Conservation (phyloP, 2,888 invertebrate species). For the Cryptocheilus praepositus region DNA sequence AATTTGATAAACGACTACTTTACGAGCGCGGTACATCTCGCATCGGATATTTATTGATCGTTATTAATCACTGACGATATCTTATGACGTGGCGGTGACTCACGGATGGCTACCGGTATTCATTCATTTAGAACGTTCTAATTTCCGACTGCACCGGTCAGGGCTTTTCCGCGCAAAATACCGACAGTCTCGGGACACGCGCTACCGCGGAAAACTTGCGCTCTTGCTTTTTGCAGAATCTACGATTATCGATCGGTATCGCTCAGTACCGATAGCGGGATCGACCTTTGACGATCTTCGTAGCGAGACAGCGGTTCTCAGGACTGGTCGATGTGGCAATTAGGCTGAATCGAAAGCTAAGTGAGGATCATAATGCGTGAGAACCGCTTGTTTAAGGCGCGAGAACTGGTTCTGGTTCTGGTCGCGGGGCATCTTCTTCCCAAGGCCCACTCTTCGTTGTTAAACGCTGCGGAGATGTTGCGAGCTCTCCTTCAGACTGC, state of each 20-base stretch:
- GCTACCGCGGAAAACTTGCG: no score
- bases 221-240: no score
- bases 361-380: conserved; percentile 57
- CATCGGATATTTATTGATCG: no score
- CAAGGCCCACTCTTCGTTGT: conserved; percentile 48
- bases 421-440: conserved; percentile 52
- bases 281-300: conserved; percentile 1
- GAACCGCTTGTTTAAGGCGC: conserved; percentile 68
- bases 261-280: neutral
- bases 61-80: no score
- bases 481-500: conserved; percentile 46
- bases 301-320: conserved; percentile 7
- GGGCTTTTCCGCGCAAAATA: no score
- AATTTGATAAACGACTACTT: no score
- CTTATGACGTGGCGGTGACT: no score
- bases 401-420: conserved; percentile 66
- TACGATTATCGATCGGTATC: neutral
- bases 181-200: no score
- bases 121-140: no score
- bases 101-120: no score
- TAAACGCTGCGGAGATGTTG: conserved; percentile 50
- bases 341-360: conserved; percentile 45
- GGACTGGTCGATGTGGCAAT: conserved; percentile 35
- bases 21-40: no score
- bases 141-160: no score